Evolutionary conservation across 64 coral and sea anemone species (phyloP).

Genomic region (Actinia tenebrosa): DNA sequence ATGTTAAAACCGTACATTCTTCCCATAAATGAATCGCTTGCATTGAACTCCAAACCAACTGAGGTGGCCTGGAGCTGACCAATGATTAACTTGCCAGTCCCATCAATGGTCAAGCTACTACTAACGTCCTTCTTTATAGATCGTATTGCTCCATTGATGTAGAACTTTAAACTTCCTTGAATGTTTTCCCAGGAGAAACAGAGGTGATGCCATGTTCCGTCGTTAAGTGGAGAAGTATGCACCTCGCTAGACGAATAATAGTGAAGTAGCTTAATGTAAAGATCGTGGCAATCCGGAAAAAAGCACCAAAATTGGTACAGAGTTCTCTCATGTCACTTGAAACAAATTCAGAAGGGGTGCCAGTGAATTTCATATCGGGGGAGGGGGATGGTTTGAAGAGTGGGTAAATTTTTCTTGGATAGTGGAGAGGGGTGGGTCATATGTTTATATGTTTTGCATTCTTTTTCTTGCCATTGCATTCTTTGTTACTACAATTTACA

Average conservation of each 20-base stretch:
- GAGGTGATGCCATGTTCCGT: neutral
- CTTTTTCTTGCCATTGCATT: no score
- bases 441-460: no score
- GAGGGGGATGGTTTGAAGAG: no score
- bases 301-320: no score
- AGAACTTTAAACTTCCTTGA: neutral
- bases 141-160: neutral
- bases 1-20: neutral
- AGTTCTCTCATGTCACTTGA: no score
- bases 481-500: no score
- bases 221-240: neutral
- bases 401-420: no score
- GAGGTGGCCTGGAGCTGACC: neutral
- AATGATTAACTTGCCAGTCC: neutral
- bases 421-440: no score
- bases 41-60: neutral
- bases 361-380: no score
- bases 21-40: neutral
- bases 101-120: neutral
- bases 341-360: no score
- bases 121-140: neutral
- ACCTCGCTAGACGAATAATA: neutral
- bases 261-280: no score
- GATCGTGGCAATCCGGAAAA: no score
- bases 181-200: conserved; percentile 9